These are phyloP conservation scores for Ondatra zibethicus DNA, from an alignment of 2,113 vertebrate genomes.

Conservation along the genomic window DNA sequence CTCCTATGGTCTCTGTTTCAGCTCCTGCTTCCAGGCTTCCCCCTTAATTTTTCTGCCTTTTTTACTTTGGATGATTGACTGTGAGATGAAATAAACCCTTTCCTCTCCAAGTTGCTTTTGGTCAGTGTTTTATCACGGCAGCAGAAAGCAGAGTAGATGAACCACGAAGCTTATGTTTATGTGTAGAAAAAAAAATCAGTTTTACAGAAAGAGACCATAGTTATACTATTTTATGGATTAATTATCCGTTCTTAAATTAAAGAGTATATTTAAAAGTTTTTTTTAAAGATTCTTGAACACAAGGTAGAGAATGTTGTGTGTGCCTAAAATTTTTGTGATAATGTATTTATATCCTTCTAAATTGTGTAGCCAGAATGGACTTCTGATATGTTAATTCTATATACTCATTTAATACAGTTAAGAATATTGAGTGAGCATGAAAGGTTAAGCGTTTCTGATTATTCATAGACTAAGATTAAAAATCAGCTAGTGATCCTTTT, in stretches of 20 bases:
- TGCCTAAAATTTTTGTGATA: conserved; percentile 40
- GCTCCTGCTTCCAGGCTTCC: background rate
- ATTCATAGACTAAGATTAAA: background rate
- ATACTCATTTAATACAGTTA: background rate
- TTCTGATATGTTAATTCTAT: conserved; percentile 38
- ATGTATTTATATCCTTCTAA: background rate
- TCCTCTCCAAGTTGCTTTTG: background rate
- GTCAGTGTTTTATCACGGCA: conserved; percentile 21
- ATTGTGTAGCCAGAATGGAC: background rate
- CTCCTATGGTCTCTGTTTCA: background rate
- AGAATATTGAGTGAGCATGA: conserved; percentile 1
- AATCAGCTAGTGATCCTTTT: background rate
- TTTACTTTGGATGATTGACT: background rate
- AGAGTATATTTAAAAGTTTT: conserved; percentile 6
- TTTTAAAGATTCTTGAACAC: background rate
- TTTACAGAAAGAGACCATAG: background rate
- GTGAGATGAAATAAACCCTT: background rate
- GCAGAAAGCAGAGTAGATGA: background rate
- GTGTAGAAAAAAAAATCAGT: background rate
- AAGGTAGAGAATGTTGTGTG: background rate
- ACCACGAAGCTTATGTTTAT: background rate
- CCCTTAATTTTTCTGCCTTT: background rate
- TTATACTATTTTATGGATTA: background rate
- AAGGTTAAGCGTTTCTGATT: background rate
- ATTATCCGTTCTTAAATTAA: conserved; percentile 15